Percentiles rank a stretch among this genome's conserved stretches.
Evolutionary conservation across 2,888 invertebrate genomes (phyloP).

Genomic region (Caenorhabditis sp.): DNA sequence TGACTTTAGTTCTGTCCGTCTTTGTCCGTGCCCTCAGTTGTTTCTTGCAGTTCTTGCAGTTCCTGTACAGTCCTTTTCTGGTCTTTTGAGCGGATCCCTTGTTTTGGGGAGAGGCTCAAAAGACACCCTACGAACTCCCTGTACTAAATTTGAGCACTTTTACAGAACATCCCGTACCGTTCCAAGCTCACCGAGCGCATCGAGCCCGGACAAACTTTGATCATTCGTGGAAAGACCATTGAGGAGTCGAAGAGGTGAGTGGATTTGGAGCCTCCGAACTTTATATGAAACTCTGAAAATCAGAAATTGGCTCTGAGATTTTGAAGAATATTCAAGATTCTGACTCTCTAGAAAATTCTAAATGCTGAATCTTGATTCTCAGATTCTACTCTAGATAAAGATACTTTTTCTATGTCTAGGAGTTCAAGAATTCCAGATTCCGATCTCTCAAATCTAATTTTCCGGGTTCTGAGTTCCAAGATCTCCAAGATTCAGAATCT

Average conservation of each 20-base stretch:
- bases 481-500: too few species aligned
- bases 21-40: neutral
- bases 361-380: too few species aligned
- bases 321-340: too few species aligned
- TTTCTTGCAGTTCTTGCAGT: slow-evolving; percentile 17
- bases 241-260: slow-evolving; percentile 74
- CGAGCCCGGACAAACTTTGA: slow-evolving; percentile 79
- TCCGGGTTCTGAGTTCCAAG: too few species aligned
- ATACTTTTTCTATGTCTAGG: too few species aligned
- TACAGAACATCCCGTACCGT: slow-evolving; percentile 79
- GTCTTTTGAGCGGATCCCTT: slow-evolving; percentile 23
- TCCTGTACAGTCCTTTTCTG: slow-evolving; percentile 13
- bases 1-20: slow-evolving; percentile 15
- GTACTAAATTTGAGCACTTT: neutral
- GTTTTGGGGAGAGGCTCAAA: slow-evolving; percentile 12
- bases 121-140: slow-evolving; percentile 7
- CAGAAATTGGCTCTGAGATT: neutral
- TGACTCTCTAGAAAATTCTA: too few species aligned
- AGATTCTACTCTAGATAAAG: too few species aligned
- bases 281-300: too few species aligned
- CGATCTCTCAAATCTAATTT: too few species aligned
- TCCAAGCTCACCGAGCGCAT: slow-evolving; percentile 77
- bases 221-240: slow-evolving; percentile 76
- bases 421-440: too few species aligned
- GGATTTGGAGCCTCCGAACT: neutral